Evolutionary conservation across 2,113 vertebrate species (phyloP).

Genomic region (Semicossyphus pulcher): DNA sequence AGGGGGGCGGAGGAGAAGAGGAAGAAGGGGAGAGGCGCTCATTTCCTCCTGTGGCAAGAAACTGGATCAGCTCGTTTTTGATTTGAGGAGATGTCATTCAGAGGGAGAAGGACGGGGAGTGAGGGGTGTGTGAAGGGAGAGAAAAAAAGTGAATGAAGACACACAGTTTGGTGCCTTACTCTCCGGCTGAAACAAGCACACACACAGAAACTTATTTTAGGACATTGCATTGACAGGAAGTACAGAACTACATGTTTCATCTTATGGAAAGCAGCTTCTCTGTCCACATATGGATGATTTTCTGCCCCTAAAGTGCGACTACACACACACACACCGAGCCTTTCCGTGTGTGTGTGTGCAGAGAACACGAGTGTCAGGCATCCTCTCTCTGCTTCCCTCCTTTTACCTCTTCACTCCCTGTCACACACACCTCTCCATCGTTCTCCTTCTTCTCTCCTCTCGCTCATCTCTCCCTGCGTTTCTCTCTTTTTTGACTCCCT

Average conservation of each 20-base stretch:
- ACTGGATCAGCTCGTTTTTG: constrained; percentile 72
- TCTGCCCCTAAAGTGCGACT: constrained; percentile 15
- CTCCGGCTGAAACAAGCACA: neutral
- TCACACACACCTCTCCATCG: constrained; percentile 58
- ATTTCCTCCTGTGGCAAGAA: constrained; percentile 67
- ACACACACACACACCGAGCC: constrained; percentile 15
- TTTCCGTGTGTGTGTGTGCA: too few species aligned
- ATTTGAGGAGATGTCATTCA: constrained; percentile 70
- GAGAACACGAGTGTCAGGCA: constrained; percentile 53
- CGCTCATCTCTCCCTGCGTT: constrained; percentile 9
- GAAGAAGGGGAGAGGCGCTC: constrained; percentile 48
- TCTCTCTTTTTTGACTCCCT: constrained; percentile 50
- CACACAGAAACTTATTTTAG: neutral
- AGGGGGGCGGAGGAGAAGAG: neutral
- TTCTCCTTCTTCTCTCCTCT: constrained; percentile 20
- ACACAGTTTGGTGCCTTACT: constrained; percentile 9
- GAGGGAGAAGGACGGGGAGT: constrained; percentile 16
- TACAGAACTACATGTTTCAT: neutral
- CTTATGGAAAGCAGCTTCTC: neutral
- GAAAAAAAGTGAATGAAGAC: constrained; percentile 38
- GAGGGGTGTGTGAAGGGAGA: constrained; percentile 10
- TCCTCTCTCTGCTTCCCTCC: constrained; percentile 48
- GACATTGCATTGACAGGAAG: neutral
- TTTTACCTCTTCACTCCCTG: constrained; percentile 46
- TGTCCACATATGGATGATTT: neutral